phyloP scores from a whole-genome alignment of 2,797 vertebrate species.

The Allobates femoralis region DNA sequence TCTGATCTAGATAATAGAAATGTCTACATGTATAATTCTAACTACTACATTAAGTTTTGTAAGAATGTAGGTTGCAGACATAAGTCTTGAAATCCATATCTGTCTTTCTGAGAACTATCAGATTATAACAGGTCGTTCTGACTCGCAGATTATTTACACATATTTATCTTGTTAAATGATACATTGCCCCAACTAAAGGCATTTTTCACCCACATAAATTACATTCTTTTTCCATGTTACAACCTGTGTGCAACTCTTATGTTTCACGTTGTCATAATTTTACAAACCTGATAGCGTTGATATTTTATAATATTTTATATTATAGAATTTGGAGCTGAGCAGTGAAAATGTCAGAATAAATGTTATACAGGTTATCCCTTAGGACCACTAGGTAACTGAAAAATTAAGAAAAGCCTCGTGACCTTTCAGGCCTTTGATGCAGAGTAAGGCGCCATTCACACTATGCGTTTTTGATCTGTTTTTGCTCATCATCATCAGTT shows the following conservation, averaged over 20 bases:
- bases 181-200: constrained; percentile 36
- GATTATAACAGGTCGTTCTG: constrained; percentile 33
- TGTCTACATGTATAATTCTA: neutral
- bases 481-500: too few species aligned
- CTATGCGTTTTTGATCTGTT: too few species aligned
- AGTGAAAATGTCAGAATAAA: constrained; percentile 1
- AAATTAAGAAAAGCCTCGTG: too few species aligned
- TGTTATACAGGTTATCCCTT: neutral
- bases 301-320: constrained; percentile 15
- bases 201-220: constrained; percentile 43
- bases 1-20: too few species aligned
- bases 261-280: constrained; percentile 8
- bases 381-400: neutral
- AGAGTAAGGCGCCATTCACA: too few species aligned
- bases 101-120: neutral
- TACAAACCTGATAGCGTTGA: constrained; percentile 11
- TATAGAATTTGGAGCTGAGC: neutral
- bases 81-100: neutral
- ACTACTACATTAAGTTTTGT: neutral
- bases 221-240: constrained; percentile 39
- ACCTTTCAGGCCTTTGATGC: too few species aligned
- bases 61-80: neutral
- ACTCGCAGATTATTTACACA: constrained; percentile 36
- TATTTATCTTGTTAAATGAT: constrained; percentile 22
- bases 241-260: constrained; percentile 33